Base-by-base conservation (phyloP, 1,140 invertebrate species). In the Subanguina moxae region DNA sequence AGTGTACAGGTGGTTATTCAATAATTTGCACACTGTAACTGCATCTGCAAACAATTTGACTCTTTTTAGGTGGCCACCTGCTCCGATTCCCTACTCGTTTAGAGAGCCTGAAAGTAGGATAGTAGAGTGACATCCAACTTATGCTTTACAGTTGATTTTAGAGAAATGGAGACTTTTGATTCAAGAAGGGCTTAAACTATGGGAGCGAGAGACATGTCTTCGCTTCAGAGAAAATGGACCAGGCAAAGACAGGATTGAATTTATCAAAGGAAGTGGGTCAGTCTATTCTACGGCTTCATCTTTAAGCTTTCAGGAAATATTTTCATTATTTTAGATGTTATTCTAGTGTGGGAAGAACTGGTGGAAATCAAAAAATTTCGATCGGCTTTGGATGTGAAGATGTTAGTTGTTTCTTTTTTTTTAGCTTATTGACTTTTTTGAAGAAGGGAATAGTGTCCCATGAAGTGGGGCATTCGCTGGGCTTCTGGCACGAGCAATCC, bases 381-480 rank as follows among this genome's bases (percentile, higher is more conserved):
- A 82, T 80, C 58, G 78, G 80, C n/a, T 64, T 63, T 58, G 78
- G 78, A 13, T 80, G 78, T 61, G 78, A 80, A 45, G 79, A 76
- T 61, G 79, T 80, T 57, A 76, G 75, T 71, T 21, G 15, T 43
- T 67, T 28, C 1, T 58, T 8, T 21, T 19, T 25, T 11, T 70
- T 21, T 25, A 38, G 21, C 68, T 11, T 28, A n/a, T n/a, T n/a
- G 57, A 63, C 57, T 19, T 21, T 23, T 45, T 67, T 80, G 8
- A 42, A 80, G 78, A 74, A 74, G 73, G 80, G 80, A 32, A 82
- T 82, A 25, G 80, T 83, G 11, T 69, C 76, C 19, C 85, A 86
- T 68, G 85, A 86, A 74, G 80, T 86, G n/a, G 85, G 84, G 0
- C 85, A 86, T 74, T 79, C 84, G 0, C 75, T 86, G 17, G 85